Base-by-base conservation (phyloP, 2,113 vertebrate species). In the Scytalopus superciliaris region DNA sequence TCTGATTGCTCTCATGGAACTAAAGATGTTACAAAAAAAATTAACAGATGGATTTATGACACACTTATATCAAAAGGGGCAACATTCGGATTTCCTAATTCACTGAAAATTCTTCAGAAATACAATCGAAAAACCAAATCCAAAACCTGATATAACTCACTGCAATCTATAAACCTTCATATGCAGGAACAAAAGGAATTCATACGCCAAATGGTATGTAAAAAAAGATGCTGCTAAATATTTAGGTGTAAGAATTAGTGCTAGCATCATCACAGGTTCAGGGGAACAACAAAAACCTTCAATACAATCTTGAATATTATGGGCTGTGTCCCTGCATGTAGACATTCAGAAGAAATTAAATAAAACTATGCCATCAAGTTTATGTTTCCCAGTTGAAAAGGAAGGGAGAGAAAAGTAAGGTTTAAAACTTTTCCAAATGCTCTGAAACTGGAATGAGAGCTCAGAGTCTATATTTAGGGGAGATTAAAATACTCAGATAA, bases 401-500 rank as follows among this genome's bases (percentile, higher is more conserved):
- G 14, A 45, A 14, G 4, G 8, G 4, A 3, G 0, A 1, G 19
- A 33, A 87, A 83, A 62, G 11, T 14, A 81, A 91, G 23, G 42
- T 79, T 52, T 91, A 86, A 88, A 56, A 74, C 15, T 90, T 64
- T 90, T 80, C 56, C 72, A 94, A 94, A 78, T 60, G 39, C 39
- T 92, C 59, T 80, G 35, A 70, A 88, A 77, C 39, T 37, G 69
- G 37, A 85, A 91, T 47, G 12, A 18, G 42, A 85, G 11, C n/a
- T 84, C 42, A 84, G 9, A 76, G 30, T 45, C 59, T 77, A 55
- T 92, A 88, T 80, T 93, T 90, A 83, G 49, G 24, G 45, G 23
- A 90, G 27, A 94, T 63, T 50, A 91, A 91, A 94, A 93, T 62
- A 83, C 8, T 12, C 45, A 74, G 55, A 85, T 59, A 95, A 85